Percentiles rank a stretch among this genome's conserved stretches.
Conservation (phyloP, 2,797 vertebrate species). For the Phataginus tricuspis region DNA sequence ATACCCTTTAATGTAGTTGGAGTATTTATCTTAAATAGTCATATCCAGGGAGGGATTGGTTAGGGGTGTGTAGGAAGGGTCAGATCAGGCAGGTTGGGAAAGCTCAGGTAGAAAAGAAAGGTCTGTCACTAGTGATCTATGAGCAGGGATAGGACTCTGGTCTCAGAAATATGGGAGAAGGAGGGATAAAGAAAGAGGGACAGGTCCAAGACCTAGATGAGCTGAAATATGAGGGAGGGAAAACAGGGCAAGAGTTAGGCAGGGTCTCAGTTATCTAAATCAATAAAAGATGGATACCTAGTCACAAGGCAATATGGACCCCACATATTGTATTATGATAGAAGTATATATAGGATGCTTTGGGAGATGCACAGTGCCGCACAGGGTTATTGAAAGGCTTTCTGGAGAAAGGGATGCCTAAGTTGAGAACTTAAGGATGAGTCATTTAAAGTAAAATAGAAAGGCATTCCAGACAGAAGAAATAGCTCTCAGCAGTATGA, state of each 20-base stretch:
- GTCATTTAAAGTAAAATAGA: conserved; percentile 16
- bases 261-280: background rate
- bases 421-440: background rate
- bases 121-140: background rate
- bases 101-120: background rate
- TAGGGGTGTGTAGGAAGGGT: background rate
- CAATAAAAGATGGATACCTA: background rate
- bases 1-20: background rate
- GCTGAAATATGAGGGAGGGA: background rate
- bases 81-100: background rate
- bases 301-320: background rate
- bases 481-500: background rate
- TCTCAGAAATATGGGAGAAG: background rate
- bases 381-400: background rate
- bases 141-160: background rate
- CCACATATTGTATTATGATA: background rate
- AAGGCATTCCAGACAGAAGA: background rate
- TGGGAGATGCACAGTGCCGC: background rate
- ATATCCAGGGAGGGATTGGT: background rate
- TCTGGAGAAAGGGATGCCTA: background rate
- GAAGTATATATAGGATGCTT: background rate
- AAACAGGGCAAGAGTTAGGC: background rate
- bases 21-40: background rate
- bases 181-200: background rate
- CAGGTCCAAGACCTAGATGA: background rate